A percentile compares a stretch with the other conserved stretches of the same genome.
phyloP scores from a whole-genome alignment of 2,888 invertebrate genomes.

The Ceramica pisi region DNA sequence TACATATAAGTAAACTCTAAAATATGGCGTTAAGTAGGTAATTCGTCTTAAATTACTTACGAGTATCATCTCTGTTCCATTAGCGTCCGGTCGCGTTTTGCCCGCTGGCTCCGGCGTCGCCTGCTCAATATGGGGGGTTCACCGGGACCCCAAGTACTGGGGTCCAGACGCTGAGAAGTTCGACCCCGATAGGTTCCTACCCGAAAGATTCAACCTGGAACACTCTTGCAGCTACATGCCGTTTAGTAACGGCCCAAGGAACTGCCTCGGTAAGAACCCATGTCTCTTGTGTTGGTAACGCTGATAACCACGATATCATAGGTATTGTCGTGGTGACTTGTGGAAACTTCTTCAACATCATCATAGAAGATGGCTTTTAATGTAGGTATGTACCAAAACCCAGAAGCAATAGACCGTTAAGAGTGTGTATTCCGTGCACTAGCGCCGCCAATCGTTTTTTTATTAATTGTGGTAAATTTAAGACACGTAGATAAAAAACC shows the following conservation, averaged over 20 bases:
- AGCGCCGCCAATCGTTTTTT: too few relatives aligned
- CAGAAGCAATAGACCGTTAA: too few relatives aligned
- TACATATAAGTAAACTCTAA: too few relatives aligned
- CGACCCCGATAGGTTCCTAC: constrained; percentile 92
- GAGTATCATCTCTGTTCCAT: not conserved
- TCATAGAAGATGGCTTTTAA: too few relatives aligned
- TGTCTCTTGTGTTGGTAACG: not conserved
- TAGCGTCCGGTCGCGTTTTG: constrained; percentile 82
- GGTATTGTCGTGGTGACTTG: too few relatives aligned
- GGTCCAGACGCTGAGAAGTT: constrained; percentile 91
- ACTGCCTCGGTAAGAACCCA: constrained; percentile 85
- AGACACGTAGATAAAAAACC: too few relatives aligned
- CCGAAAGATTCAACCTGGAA: constrained; percentile 85
- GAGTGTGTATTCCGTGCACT: too few relatives aligned
- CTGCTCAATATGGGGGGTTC: constrained; percentile 88
- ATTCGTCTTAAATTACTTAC: not conserved
- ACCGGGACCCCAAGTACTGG: constrained; percentile 91
- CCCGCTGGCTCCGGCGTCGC: constrained; percentile 87
- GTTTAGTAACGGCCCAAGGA: constrained; percentile 89
- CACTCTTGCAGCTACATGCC: constrained; percentile 87
- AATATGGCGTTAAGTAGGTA: too few relatives aligned
- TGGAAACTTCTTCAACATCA: too few relatives aligned
- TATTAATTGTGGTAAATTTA: too few relatives aligned
- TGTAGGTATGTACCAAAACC: too few relatives aligned
- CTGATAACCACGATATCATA: too few relatives aligned